Conservation (phyloP, 2,113 vertebrate genomes). For the Calypte anna region DNA sequence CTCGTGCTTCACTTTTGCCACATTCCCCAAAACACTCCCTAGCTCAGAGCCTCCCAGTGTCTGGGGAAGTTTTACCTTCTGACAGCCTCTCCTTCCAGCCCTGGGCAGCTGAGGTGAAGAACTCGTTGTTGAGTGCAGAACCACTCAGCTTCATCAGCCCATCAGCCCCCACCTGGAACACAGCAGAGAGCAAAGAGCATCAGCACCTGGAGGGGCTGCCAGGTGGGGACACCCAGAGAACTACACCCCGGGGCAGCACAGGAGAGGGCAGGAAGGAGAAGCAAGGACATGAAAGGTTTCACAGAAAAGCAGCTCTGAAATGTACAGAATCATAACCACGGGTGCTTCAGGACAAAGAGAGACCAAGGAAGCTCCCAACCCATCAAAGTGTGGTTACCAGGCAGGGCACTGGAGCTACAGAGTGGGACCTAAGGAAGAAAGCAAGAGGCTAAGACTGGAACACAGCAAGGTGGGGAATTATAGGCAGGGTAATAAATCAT, state of each 20-base stretch:
- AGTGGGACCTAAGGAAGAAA: not conserved
- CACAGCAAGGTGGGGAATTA: not conserved
- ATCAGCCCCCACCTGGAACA: constrained; percentile 86
- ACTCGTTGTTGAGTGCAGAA: constrained; percentile 97
- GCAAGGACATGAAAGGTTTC: not conserved
- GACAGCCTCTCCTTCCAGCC: constrained; percentile 96
- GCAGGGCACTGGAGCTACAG: accelerated
- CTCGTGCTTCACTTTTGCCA: not conserved
- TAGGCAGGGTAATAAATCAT: not conserved
- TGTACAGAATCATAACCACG: too few relatives aligned
- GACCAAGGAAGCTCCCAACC: not conserved
- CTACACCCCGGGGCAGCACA: not conserved
- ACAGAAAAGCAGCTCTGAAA: not conserved
- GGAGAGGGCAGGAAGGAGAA: not conserved
- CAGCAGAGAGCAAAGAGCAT: not conserved
- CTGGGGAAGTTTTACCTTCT: constrained; percentile 82
- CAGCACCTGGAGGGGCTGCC: not conserved
- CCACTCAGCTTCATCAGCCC: constrained; percentile 90
- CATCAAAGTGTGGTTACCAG: not conserved
- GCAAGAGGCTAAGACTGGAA: not conserved
- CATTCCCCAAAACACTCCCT: accelerated
- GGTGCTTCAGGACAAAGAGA: not conserved
- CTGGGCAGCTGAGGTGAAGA: constrained; percentile 97
- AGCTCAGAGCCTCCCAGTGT: accelerated
- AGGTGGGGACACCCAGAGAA: not conserved